Conservation (phyloP, 2,888 invertebrate species). For the Lissocephala sabroskyi region DNA sequence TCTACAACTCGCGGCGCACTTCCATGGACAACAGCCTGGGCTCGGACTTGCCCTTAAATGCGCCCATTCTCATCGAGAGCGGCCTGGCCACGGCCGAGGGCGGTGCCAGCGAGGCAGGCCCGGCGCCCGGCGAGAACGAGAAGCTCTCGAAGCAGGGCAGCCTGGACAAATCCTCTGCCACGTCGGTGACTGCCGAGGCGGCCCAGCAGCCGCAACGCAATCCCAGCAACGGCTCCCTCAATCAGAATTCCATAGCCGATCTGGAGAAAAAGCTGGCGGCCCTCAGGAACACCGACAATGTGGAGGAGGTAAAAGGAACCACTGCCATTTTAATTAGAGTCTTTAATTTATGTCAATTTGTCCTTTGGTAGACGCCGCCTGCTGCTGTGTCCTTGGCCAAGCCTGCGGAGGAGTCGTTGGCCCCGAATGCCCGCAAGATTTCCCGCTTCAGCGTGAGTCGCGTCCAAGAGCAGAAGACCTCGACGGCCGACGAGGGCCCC, state of each 20-base stretch:
- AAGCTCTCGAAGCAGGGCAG: slow-evolving; percentile 66
- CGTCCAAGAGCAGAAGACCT: slow-evolving; percentile 54
- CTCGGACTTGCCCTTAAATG: slow-evolving; percentile 45
- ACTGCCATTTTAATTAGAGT: not conserved
- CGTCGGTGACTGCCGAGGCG: slow-evolving; percentile 7
- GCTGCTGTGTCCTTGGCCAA: slow-evolving; percentile 27
- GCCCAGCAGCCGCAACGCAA: slow-evolving; percentile 24
- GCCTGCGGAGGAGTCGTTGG: slow-evolving; percentile 35
- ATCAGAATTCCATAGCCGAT: slow-evolving; percentile 73
- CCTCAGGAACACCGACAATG: slow-evolving; percentile 70
- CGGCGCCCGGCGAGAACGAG: slow-evolving; percentile 28
- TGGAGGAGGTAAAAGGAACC: slow-evolving; percentile 47
- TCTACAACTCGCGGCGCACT: slow-evolving; percentile 69
- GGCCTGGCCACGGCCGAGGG: slow-evolving; percentile 23
- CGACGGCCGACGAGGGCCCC: slow-evolving; percentile 31
- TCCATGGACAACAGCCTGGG: slow-evolving; percentile 67
- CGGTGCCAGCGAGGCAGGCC: slow-evolving; percentile 7
- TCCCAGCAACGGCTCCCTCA: slow-evolving; percentile 46
- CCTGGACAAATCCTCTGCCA: slow-evolving; percentile 51
- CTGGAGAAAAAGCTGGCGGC: slow-evolving; percentile 76
- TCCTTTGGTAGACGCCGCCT: slow-evolving; percentile 8
- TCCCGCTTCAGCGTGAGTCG: slow-evolving; percentile 66
- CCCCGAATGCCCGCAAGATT: slow-evolving; percentile 48
- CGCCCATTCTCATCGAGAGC: too few relatives aligned
- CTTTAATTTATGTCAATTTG: not conserved